Conservation (phyloP, 2,888 invertebrate genomes). For the Emmelina monodactyla region DNA sequence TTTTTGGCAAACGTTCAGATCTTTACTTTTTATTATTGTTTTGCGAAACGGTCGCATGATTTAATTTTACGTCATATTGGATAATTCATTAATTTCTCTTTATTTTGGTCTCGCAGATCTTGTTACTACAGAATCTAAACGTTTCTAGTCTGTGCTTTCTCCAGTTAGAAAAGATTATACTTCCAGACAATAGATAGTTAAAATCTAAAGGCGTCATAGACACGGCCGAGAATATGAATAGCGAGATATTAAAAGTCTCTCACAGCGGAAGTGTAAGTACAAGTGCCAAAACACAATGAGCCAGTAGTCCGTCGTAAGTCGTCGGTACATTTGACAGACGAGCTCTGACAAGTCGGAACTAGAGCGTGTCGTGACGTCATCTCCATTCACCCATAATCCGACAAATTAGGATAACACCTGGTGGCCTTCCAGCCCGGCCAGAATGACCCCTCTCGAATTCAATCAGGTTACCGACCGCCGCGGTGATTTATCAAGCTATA, state of each 20-base stretch:
- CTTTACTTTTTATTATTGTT: constrained; percentile 1
- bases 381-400: constrained; percentile 11
- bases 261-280: constrained; percentile 20
- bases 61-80: background rate
- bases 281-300: constrained; percentile 35
- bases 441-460: background rate
- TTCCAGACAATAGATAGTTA: background rate
- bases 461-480: constrained; percentile 1
- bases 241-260: background rate
- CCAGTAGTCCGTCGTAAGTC: constrained; percentile 24
- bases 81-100: background rate
- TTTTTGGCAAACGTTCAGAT: background rate
- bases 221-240: background rate
- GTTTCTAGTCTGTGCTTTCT: too few relatives aligned
- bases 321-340: constrained; percentile 30
- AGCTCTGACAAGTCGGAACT: constrained; percentile 42
- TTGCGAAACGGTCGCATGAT: background rate
- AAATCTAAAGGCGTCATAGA: background rate
- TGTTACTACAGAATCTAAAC: too few relatives aligned
- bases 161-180: too few relatives aligned
- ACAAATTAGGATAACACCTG: constrained; percentile 1
- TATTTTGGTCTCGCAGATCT: too few relatives aligned
- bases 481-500: constrained; percentile 1
- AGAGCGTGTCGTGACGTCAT: constrained; percentile 48
- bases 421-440: background rate